Percentiles rank a stretch among this genome's conserved stretches.
These are phyloP conservation scores for Laticauda laticaudata DNA, from an alignment of 2,113 vertebrate genomes.

Conservation along the genomic window DNA sequence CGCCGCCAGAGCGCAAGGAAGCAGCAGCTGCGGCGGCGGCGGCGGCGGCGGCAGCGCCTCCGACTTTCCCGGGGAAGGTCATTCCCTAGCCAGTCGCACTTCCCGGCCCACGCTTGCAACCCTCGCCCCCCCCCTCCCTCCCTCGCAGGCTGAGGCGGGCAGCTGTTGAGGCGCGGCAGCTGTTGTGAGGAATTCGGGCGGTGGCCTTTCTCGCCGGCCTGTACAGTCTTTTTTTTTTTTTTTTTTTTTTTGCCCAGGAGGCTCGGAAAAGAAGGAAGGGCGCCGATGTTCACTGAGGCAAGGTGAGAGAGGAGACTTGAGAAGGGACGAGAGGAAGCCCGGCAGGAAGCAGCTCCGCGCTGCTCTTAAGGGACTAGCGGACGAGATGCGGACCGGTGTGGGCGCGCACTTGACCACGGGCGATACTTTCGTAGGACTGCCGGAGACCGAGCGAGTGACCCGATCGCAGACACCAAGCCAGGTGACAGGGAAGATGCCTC, in stretches of 20 bases:
- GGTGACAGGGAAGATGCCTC: constrained; percentile 71
- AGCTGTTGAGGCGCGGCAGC: too few relatives aligned
- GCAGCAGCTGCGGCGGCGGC: not conserved
- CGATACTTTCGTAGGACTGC: not conserved
- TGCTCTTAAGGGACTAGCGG: not conserved
- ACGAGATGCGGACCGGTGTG: too few relatives aligned
- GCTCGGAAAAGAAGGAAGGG: not conserved
- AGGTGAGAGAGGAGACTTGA: not conserved
- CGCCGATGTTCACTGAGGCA: not conserved
- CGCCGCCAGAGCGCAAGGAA: not conserved
- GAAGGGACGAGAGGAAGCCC: not conserved
- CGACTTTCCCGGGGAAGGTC: constrained; percentile 23
- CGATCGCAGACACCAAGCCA: not conserved
- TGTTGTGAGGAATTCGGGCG: not conserved
- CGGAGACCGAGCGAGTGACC: not conserved
- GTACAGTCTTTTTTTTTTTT: not conserved
- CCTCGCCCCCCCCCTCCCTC: not conserved
- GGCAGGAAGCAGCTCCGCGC: not conserved
- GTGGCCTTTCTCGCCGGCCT: not conserved
- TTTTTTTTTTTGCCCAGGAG: not conserved
- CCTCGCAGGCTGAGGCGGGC: not conserved
- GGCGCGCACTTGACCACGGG: not conserved
- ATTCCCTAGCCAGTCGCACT: not conserved
- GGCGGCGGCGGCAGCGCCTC: not conserved
- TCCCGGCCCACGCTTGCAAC: not conserved